A percentile compares a stretch with the other conserved stretches of the same genome.
Conservation (phyloP, 2,113 vertebrate species). For the Clarias magur region DNA sequence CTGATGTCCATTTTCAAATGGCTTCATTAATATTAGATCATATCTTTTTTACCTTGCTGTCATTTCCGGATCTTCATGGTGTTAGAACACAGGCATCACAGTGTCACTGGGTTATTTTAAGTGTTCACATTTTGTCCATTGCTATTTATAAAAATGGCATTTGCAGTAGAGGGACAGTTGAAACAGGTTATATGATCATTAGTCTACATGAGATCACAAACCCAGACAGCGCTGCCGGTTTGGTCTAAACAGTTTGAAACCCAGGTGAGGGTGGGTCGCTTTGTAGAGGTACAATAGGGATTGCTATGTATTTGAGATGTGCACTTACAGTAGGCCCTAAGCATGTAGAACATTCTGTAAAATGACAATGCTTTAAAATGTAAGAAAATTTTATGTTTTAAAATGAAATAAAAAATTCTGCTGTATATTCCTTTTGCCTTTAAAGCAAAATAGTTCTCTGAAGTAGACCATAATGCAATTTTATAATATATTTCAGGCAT, state of each 20-base stretch:
- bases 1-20: conserved; percentile 38
- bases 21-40: conserved; percentile 50
- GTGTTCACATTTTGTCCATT: conserved; percentile 35
- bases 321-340: background rate
- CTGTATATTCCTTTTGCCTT: background rate
- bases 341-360: background rate
- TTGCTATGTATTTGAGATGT: background rate
- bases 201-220: conserved; percentile 23
- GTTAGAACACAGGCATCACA: conserved; percentile 30
- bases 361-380: background rate
- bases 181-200: conserved; percentile 40
- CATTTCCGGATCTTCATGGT: conserved; percentile 38
- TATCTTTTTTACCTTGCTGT: conserved; percentile 23
- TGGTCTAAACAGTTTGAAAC: conserved; percentile 5
- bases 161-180: conserved; percentile 30
- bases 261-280: background rate
- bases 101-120: conserved; percentile 43
- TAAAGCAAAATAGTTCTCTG: background rate
- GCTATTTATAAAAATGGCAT: conserved; percentile 45
- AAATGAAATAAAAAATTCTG: background rate
- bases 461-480: background rate
- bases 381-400: background rate
- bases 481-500: background rate
- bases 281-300: background rate
- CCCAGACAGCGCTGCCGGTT: conserved; percentile 7